These are phyloP conservation scores for Nomada flava DNA, from an alignment of 2,888 invertebrate genomes.

Conservation along the genomic window DNA sequence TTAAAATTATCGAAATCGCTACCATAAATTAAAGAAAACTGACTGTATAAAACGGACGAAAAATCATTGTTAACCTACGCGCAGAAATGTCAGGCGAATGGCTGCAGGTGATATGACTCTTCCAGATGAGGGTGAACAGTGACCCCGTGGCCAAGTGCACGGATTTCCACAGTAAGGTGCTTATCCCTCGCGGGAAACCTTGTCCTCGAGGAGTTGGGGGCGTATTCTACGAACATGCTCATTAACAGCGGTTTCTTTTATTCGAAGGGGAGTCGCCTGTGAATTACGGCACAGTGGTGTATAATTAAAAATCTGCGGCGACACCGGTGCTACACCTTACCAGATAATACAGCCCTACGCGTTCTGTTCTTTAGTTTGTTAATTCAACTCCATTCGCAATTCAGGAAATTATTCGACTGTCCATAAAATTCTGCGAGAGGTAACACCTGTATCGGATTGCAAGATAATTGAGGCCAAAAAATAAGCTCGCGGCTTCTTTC, in stretches of 20 bases:
- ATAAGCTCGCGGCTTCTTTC: conserved; percentile 1
- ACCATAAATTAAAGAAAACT: background rate
- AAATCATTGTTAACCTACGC: background rate
- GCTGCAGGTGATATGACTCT: background rate
- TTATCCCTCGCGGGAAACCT: conserved; percentile 18
- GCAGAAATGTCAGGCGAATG: background rate
- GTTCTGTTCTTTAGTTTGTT: background rate
- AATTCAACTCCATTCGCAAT: background rate
- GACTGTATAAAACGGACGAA: background rate
- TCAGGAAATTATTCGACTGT: background rate
- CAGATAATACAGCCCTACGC: background rate
- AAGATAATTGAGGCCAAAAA: background rate
- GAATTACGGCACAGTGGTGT: conserved; percentile 29
- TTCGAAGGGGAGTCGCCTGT: conserved; percentile 17
- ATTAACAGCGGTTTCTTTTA: conserved; percentile 45
- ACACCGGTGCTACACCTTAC: too few species aligned
- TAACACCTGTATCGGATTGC: too few species aligned
- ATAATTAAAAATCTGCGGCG: conserved; percentile 42
- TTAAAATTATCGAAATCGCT: background rate
- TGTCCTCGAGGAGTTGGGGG: conserved; percentile 21
- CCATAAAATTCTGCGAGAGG: background rate
- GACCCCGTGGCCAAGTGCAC: conserved; percentile 50
- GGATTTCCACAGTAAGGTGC: conserved; percentile 43
- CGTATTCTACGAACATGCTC: conserved; percentile 43
- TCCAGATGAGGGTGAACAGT: conserved; percentile 18